These are phyloP conservation scores for Anisognathus igniventris DNA, from an alignment of 2,797 vertebrate species.

Conservation along the genomic window DNA sequence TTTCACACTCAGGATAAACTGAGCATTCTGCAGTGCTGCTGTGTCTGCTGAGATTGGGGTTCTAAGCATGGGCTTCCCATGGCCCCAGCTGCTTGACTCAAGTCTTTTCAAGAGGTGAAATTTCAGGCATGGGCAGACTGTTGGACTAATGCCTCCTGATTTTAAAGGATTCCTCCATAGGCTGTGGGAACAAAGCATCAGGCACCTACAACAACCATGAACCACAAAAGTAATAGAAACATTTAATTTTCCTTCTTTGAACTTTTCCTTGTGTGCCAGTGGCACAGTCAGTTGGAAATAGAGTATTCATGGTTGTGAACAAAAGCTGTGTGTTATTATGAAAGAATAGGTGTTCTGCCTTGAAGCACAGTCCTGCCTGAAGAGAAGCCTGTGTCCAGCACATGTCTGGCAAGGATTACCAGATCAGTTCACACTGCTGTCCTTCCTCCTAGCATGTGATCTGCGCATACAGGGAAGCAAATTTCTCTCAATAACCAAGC, in stretches of 20 bases:
- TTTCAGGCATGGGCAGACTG: not conserved
- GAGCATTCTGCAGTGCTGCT: not conserved
- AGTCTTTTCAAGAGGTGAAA: not conserved
- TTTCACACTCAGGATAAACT: not conserved
- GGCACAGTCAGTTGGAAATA: rapidly evolving
- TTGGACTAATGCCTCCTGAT: not conserved
- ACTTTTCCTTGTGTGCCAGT: not conserved
- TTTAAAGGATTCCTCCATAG: not conserved
- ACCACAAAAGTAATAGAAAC: not conserved
- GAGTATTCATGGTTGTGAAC: not conserved
- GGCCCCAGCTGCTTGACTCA: not conserved
- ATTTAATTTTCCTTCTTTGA: not conserved
- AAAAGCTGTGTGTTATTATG: not conserved
- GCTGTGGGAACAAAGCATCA: not conserved
- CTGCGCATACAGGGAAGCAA: not conserved
- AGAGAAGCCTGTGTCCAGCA: not conserved
- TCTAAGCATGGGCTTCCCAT: not conserved
- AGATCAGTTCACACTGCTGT: not conserved
- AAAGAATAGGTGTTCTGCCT: not conserved
- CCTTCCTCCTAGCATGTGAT: not conserved
- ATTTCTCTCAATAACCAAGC: not conserved
- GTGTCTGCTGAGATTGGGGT: not conserved
- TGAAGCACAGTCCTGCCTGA: not conserved
- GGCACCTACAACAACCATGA: not conserved
- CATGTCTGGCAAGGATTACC: rapidly evolving